Base-by-base conservation (phyloP, 2,888 invertebrate genomes). In the Apamea anceps region DNA sequence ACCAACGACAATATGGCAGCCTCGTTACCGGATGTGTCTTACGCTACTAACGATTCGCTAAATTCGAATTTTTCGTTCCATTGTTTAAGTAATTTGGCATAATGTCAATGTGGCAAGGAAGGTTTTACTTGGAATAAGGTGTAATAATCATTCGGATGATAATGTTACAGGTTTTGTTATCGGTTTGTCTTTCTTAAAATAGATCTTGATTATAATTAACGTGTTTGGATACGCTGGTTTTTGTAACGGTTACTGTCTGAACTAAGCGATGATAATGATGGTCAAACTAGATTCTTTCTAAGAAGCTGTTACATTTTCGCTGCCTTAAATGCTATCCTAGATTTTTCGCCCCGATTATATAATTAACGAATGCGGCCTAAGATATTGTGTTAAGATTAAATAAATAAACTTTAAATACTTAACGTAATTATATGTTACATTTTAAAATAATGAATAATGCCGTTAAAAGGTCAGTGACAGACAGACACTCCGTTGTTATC, bases 1-100 rank as follows among this genome's bases (percentile, higher is more conserved):
- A 85, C 88, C 87, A 93, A 93, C 92, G 92, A 94, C 93, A 94
- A 92, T 93, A 93, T 93, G 91, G 91, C 91, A 88, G 91, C 91
- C 91, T 91, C 80, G 90, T 90, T 92, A 90, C 93, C 94, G 95
- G 94, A 94, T 94, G 93, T 92, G 90, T 89, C 85, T 88, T 89
- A 89, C 88, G 87, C 84, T 91, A 91, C 84, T 90, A 92, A 91
- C 91, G 84, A 91, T 91, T 92, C 87, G 89, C 88, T 77, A 88
- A 87, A 91, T 90, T 89, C 79, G 63, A 86, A 91, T 88, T 89
- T 85, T 89, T 79, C 73, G 75, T 83, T 54, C 85, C 45, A 87
- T 88, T 87, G 84, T 88, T 83, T 82, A 72, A 74, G 57, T 73
- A 80, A 80, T 84, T 85, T 80, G 77, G 48, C 71, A 63, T 80